Conservation (phyloP, 2,888 invertebrate genomes). For the Craniophora ligustri region DNA sequence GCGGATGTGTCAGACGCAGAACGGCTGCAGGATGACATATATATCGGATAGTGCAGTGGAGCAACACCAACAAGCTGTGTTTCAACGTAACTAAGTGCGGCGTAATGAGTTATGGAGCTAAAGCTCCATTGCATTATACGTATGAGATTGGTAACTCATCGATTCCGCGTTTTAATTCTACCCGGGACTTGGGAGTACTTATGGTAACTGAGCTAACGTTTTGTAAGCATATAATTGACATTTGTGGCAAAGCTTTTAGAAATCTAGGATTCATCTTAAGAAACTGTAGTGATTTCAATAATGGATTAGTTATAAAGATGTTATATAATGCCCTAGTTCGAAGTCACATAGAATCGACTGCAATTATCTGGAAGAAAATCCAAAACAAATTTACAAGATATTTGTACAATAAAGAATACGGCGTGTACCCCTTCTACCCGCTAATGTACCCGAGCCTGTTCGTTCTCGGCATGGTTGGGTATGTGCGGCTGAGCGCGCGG, state of each 20-base stretch:
- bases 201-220: background rate
- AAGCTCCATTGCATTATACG: too few species aligned
- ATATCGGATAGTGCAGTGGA: background rate
- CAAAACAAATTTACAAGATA: background rate
- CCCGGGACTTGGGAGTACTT: background rate
- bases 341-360: background rate
- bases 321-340: background rate
- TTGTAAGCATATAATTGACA: too few species aligned
- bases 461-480: too few species aligned
- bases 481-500: too few species aligned
- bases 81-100: background rate
- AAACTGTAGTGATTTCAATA: background rate
- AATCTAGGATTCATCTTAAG: background rate
- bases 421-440: too few species aligned
- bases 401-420: too few species aligned
- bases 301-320: background rate
- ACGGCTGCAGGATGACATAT: background rate
- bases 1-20: background rate
- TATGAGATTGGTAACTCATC: background rate
- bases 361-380: background rate
- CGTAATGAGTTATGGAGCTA: too few species aligned
- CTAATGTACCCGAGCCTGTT: too few species aligned
- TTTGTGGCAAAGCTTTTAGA: background rate
- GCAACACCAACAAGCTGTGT: background rate
- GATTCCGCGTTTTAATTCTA: background rate